Conservation (phyloP, 2,113 vertebrate genomes). For the Centropus unirufus region DNA sequence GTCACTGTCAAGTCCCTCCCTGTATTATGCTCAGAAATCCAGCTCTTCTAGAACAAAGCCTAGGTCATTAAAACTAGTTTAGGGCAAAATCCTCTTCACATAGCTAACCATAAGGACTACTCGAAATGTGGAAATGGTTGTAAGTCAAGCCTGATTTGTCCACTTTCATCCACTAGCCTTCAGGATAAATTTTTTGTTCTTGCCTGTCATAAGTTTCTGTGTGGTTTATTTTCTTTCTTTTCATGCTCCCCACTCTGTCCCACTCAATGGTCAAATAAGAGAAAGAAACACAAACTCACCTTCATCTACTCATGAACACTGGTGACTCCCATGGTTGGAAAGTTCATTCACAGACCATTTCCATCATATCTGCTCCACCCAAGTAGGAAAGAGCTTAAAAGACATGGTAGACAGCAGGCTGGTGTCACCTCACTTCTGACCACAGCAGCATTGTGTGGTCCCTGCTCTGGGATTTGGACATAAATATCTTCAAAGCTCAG, state of each 20-base stretch:
- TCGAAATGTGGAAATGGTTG: not conserved
- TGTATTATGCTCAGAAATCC: not conserved
- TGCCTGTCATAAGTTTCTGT: not conserved
- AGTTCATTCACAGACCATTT: not conserved
- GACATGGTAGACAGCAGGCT: not conserved
- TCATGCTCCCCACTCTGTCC: not conserved
- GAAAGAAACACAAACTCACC: not conserved
- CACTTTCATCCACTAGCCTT: not conserved
- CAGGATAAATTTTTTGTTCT: not conserved
- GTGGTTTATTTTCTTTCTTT: not conserved
- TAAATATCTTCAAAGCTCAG: not conserved
- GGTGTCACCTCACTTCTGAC: not conserved
- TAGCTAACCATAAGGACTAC: not conserved
- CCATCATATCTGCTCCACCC: not conserved
- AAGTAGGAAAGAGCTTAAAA: not conserved
- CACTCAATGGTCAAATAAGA: not conserved
- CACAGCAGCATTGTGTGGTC: not conserved
- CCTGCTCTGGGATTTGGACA: not conserved
- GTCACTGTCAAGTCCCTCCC: not conserved
- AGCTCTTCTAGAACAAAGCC: not conserved
- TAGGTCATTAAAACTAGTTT: not conserved
- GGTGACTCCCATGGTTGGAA: not conserved
- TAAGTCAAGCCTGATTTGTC: not conserved
- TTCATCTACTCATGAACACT: not conserved
- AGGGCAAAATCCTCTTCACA: not conserved